These are phyloP conservation scores for Phorcus lineatus DNA, from an alignment of 2,888 invertebrate species.

Conservation along the genomic window DNA sequence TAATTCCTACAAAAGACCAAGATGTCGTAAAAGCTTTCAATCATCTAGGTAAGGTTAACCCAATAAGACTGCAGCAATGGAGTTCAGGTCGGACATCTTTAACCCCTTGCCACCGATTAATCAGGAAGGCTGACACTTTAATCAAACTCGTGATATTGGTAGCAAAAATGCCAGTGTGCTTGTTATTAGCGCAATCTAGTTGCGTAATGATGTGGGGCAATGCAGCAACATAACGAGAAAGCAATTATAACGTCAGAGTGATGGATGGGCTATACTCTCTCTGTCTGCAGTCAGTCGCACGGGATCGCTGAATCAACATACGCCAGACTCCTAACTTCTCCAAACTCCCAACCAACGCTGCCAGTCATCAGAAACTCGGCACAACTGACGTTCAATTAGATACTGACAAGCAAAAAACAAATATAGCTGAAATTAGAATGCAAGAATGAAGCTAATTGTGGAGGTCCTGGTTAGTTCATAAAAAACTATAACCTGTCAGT, in stretches of 20 bases:
- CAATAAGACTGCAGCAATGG: background rate
- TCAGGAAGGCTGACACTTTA: conserved; percentile 7
- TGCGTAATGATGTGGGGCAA: conserved; percentile 18
- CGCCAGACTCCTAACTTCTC: background rate
- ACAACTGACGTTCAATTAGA: background rate
- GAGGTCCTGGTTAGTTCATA: background rate
- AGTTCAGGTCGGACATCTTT: background rate
- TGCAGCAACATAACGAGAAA: conserved; percentile 23
- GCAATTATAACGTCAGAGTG: conserved; percentile 12
- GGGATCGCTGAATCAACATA: conserved; percentile 18
- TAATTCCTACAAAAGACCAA: background rate
- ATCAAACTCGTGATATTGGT: conserved; percentile 16
- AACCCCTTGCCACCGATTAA: background rate
- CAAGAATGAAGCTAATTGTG: background rate
- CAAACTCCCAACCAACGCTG: no score
- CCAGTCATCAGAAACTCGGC: background rate
- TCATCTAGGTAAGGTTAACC: background rate
- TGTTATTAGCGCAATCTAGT: conserved; percentile 19
- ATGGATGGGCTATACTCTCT: background rate
- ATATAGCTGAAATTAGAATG: background rate
- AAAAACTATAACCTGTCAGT: no score
- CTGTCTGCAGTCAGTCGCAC: background rate
- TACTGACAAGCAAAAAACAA: conserved; percentile 7
- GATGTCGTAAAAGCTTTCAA: conserved; percentile 1
- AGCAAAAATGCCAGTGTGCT: background rate